A percentile compares a stretch with the other conserved stretches of the same genome.
Conservation (phyloP, 1,140 invertebrate genomes). For the Trachymyrmex cornetzi region DNA sequence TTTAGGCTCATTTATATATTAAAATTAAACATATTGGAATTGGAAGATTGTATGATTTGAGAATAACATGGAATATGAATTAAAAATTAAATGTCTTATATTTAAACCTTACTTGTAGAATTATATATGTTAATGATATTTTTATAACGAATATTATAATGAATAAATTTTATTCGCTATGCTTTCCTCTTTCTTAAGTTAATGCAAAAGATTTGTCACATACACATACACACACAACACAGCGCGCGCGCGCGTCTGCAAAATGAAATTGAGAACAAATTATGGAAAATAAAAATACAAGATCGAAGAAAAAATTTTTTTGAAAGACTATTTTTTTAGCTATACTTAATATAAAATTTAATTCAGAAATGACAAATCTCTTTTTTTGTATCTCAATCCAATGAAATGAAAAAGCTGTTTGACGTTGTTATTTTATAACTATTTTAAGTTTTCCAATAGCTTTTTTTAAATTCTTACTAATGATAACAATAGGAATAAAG, state of each 20-base stretch:
- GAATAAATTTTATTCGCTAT: constrained; percentile 3
- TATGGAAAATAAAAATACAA: not conserved
- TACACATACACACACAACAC: not conserved
- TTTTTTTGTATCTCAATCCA: not conserved
- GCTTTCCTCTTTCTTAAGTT: not conserved
- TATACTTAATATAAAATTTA: not conserved
- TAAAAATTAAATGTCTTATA: not conserved
- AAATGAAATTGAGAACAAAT: not conserved
- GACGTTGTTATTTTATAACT: not conserved
- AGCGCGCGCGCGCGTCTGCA: not conserved
- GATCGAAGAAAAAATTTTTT: not conserved
- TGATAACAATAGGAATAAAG: not conserved
- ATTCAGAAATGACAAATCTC: not conserved
- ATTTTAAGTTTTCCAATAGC: not conserved
- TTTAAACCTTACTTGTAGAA: not conserved
- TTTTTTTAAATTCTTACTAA: not conserved
- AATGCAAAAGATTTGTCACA: not conserved
- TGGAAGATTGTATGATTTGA: not conserved
- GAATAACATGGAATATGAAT: not conserved
- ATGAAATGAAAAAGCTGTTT: not conserved
- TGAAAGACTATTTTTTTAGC: not conserved
- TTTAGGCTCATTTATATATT: not conserved
- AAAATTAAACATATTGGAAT: not conserved
- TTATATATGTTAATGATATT: not conserved
- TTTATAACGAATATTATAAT: not conserved